Percentiles rank a stretch among this genome's conserved stretches.
These are phyloP conservation scores for Hippocampus kuda DNA, from an alignment of 2,797 vertebrate species.

Conservation along the genomic window DNA sequence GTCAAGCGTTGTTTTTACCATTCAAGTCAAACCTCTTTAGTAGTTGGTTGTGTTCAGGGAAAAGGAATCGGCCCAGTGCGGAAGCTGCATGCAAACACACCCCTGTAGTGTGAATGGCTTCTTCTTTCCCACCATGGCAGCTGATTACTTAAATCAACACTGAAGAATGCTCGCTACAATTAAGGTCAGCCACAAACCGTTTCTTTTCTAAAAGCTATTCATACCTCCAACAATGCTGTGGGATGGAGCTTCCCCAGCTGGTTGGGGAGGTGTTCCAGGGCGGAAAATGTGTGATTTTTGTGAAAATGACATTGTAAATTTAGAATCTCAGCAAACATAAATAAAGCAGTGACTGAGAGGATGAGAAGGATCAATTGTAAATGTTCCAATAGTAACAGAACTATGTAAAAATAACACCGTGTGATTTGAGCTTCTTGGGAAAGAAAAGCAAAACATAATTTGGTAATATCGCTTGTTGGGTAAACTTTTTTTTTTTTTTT, in stretches of 20 bases:
- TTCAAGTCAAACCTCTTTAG: background rate
- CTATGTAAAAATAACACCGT: background rate
- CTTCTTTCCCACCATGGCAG: slow-evolving; percentile 4
- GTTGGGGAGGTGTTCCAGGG: slow-evolving; percentile 37
- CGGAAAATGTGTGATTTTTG: background rate
- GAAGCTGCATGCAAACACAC: slow-evolving; percentile 2
- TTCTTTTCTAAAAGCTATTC: slow-evolving; percentile 21
- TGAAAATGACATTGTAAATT: background rate
- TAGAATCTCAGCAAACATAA: background rate
- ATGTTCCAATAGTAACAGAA: background rate
- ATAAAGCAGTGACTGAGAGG: background rate
- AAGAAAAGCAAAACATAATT: background rate
- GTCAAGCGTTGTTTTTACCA: background rate
- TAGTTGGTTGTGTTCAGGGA: background rate
- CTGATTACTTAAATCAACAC: slow-evolving; percentile 18
- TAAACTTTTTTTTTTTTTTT: slow-evolving; percentile 25
- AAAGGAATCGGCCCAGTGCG: background rate
- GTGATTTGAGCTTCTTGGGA: background rate
- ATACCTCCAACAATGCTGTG: slow-evolving; percentile 17
- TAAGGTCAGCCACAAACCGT: slow-evolving; percentile 28
- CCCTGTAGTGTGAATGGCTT: background rate
- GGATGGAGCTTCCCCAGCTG: slow-evolving; percentile 16
- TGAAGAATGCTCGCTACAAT: slow-evolving; percentile 16
- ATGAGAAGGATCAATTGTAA: background rate
- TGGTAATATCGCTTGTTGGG: slow-evolving; percentile 13